Evolutionary conservation across 2,888 invertebrate species (phyloP).

Genomic region (Saturnia japonica): DNA sequence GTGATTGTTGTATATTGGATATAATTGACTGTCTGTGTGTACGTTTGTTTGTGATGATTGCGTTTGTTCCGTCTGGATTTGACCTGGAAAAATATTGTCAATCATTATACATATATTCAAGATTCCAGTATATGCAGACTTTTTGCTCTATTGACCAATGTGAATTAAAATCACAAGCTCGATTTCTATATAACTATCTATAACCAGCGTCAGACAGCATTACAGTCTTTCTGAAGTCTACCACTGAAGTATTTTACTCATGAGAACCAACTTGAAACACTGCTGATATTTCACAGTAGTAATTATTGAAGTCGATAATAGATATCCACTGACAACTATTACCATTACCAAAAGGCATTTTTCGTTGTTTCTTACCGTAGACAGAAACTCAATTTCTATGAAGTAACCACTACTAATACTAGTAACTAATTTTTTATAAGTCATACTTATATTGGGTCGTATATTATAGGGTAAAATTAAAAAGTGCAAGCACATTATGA

Average conservation of each 20-base stretch:
- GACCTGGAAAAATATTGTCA: constrained; percentile 52
- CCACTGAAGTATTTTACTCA: not conserved
- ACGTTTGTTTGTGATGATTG: constrained; percentile 41
- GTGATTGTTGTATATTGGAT: constrained; percentile 59
- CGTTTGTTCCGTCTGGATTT: constrained; percentile 46
- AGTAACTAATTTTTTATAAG: no score
- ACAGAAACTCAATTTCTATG: no score
- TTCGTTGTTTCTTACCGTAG: no score
- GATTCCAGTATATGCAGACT: not conserved
- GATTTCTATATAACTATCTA: not conserved
- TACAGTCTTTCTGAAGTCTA: not conserved
- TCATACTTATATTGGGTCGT: no score
- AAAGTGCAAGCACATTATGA: no score
- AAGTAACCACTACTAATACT: no score
- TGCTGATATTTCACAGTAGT: no score
- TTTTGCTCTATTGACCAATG: not conserved
- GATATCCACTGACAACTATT: no score
- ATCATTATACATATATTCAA: not conserved
- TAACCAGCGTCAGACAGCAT: not conserved
- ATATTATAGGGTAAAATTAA: no score
- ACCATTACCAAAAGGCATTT: no score
- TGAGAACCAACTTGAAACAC: not conserved
- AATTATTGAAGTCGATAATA: no score
- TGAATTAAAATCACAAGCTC: not conserved
- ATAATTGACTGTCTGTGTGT: constrained; percentile 55